Evolutionary conservation across 2,113 vertebrate species (phyloP).

Genomic region (Capreolus pygargus): DNA sequence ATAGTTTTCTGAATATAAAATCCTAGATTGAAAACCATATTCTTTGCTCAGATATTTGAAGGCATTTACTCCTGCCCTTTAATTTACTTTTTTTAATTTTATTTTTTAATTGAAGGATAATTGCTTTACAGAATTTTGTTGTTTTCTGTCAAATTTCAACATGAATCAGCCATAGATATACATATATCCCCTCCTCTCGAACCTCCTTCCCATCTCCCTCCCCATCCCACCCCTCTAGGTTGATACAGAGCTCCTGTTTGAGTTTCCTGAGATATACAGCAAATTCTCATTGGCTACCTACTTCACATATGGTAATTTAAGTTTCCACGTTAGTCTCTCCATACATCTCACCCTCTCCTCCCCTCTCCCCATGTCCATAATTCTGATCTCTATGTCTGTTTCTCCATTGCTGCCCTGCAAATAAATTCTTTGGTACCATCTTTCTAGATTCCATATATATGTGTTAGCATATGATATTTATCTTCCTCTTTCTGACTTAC

Average conservation of each 20-base stretch:
- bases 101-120: neutral
- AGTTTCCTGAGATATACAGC: neutral
- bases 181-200: neutral
- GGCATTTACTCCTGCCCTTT: neutral
- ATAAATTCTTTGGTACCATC: neutral
- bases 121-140: neutral
- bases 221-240: neutral
- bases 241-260: neutral
- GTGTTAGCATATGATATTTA: accelerated
- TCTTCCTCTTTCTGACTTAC: neutral
- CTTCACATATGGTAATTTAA: neutral
- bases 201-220: neutral
- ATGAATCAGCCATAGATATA: neutral
- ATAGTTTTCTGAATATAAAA: neutral
- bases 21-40: neutral
- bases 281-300: neutral
- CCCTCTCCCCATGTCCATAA: neutral
- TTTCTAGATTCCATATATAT: neutral
- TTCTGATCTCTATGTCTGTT: neutral
- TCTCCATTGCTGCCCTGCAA: neutral
- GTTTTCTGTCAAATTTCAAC: neutral
- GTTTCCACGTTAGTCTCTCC: neutral
- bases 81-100: neutral
- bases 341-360: neutral
- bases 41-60: neutral